Evolutionary conservation across 2,113 vertebrate genomes (phyloP), one percentile per base, ranked within the genome.

Genomic region (Rallus limicola): DNA sequence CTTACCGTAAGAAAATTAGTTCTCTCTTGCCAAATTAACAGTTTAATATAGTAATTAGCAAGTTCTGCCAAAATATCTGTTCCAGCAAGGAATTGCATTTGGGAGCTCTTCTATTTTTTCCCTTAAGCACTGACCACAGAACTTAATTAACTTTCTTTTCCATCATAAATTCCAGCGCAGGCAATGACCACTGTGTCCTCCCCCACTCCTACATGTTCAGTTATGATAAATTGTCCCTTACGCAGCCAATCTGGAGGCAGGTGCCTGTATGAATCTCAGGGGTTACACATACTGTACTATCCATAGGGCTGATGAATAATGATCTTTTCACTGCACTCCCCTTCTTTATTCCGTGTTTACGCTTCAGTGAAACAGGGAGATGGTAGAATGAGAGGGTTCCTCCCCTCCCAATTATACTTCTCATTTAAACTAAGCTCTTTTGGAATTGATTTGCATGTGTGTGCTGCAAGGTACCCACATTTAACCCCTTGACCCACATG

Each of bases 81-180:
- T 94, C 82, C 95, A 97, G 94, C 95, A 95, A 97, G 92, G 92
- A 79, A 64, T 44, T 97, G 58, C 82, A 28, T 97, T 96, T 95
- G 95, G 89, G 97, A 94, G 44, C 82, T 94, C 72, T 90, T 92
- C 86, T 96, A 40, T 97, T 97, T 95, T 97, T 96, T 95, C 88
- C 95, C 95, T 93, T 96, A 97, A 97, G 96, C 95, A 93, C 79
- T 95, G 95, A 98, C 92, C 96, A 90, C 90, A 91, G 94, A 96
- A 97, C 97, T 98, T 98, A 98, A 98, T 98, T 98, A 98, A 97
- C 97, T 98, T 97, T 95, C 92, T 96, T 97, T 97, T 97, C 97
- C 94, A 86, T 93, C 97, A 97, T 98, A 98, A 98, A 98, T 98
- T 93, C 95, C 86, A 78, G 81, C 58, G 88, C 88, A 84, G 87